These are phyloP conservation scores for Poecilus cupreus DNA, from an alignment of 2,888 invertebrate genomes.

Conservation along the genomic window DNA sequence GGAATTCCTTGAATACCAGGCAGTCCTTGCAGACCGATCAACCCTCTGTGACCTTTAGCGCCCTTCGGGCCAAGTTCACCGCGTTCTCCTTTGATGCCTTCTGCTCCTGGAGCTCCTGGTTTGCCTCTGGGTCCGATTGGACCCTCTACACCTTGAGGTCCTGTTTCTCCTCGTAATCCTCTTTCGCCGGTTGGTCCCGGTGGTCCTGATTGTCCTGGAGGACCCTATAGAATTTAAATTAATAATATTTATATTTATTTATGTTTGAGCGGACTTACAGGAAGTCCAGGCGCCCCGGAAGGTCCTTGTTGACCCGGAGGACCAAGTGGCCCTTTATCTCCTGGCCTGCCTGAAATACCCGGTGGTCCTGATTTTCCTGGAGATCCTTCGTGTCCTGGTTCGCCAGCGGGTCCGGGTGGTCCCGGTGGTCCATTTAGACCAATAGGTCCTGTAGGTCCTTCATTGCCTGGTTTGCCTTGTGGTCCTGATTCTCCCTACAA, in stretches of 20 bases:
- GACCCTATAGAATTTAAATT: slow-evolving; percentile 75
- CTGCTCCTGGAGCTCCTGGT: slow-evolving; percentile 83
- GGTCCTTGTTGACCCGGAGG: slow-evolving; percentile 79
- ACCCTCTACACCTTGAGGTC: slow-evolving; percentile 85
- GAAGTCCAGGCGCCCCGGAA: slow-evolving; percentile 81
- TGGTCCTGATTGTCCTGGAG: slow-evolving; percentile 80
- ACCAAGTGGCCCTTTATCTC: slow-evolving; percentile 85
- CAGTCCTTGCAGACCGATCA: slow-evolving; percentile 88
- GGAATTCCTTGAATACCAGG: slow-evolving; percentile 80
- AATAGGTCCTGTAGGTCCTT: slow-evolving; percentile 82
- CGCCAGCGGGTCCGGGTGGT: slow-evolving; percentile 78
- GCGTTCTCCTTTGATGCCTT: slow-evolving; percentile 80
- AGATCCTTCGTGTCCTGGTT: slow-evolving; percentile 77
- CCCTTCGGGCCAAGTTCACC: slow-evolving; percentile 82
- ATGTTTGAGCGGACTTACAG: slow-evolving; percentile 72
- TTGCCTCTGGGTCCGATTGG: slow-evolving; percentile 86
- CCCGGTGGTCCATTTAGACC: slow-evolving; percentile 82
- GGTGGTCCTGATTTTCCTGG: slow-evolving; percentile 83
- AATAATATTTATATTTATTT: background rate
- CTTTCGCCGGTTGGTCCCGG: slow-evolving; percentile 83
- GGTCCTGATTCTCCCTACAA: slow-evolving; percentile 82
- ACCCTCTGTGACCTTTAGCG: slow-evolving; percentile 87
- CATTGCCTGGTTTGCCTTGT: slow-evolving; percentile 82
- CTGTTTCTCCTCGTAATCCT: slow-evolving; percentile 83
- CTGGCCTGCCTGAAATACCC: slow-evolving; percentile 83